Evolutionary conservation across 1,140 invertebrate species (phyloP), one percentile per base, ranked within the genome.

Genomic region (Aphelinus atriplicis): DNA sequence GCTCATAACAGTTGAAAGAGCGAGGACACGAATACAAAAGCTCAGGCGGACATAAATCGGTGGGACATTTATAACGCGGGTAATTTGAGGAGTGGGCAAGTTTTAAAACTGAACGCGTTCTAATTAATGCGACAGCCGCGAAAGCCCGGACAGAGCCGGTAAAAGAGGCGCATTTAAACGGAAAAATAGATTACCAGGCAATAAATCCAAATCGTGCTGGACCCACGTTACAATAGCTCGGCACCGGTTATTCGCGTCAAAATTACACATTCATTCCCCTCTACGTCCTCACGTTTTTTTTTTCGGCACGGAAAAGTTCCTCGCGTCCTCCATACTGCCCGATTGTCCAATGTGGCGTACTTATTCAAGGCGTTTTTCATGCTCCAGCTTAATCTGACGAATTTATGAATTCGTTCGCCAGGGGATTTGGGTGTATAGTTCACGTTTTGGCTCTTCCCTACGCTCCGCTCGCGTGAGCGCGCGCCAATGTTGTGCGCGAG

Each of bases 291-390:
- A 26, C 26, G 26, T 26, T 26, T 26, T 26, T 26, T 26, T 26
- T 26, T 26, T 26, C 26, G 3, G 3, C 26, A 10, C 26, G 56
- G 56, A 10, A 57, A n/a, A 3, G 56, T 57, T 42, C n/a, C 6
- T 64, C n/a, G 2, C 42, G 46, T 51, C 47, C n/a, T 64, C 9
- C 62, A 47, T 61, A 45, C 26, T 43, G 42, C 64, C 2, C 10
- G 51, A 66, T 56, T 66, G 48, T 43, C 42, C 47, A 50, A 7
- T 58, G 26, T 62, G 0, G 47, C 61, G 47, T 53, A 65, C 65
- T 79, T 78, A 78, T 78, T 78, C 75, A 46, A 26, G 67, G 63
- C 78, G 78, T 81, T 82, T 82, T 81, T 82, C 79, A 79, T 76
- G 69, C 79, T 82, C 79, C 78, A 76, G 51, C 66, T 78, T 82